phyloP scores from a whole-genome alignment of 2,113 vertebrate species.

The Phylloscopus trochilus region DNA sequence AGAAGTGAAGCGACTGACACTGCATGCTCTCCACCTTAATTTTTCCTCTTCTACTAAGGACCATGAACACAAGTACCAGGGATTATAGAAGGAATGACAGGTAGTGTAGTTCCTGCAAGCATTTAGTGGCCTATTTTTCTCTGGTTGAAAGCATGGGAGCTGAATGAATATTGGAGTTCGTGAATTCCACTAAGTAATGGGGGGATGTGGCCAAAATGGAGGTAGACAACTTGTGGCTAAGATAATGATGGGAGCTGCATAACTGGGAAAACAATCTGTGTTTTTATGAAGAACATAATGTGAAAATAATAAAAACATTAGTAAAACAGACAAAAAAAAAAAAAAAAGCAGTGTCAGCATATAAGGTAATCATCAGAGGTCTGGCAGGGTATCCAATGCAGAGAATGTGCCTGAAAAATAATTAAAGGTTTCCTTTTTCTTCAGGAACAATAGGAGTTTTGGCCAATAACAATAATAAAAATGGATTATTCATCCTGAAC shows the following conservation, averaged over 20 bases:
- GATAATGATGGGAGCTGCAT: neutral
- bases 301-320: neutral
- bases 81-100: neutral
- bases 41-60: neutral
- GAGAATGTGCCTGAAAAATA: neutral
- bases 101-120: neutral
- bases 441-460: neutral
- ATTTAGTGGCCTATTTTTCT: neutral
- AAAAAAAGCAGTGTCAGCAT: neutral
- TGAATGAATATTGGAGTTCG: neutral
- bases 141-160: neutral
- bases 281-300: neutral
- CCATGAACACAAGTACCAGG: neutral
- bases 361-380: neutral
- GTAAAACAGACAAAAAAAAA: neutral
- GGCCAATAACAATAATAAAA: neutral
- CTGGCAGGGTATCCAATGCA: neutral
- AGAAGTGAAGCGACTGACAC: neutral
- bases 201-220: neutral
- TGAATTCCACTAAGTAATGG: neutral
- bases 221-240: neutral
- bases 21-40: neutral
- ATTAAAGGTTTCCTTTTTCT: neutral
- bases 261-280: accelerated
- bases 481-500: neutral